These are phyloP conservation scores for Homalodisca vitripennis DNA, from an alignment of 1,140 invertebrate species.

Conservation along the genomic window DNA sequence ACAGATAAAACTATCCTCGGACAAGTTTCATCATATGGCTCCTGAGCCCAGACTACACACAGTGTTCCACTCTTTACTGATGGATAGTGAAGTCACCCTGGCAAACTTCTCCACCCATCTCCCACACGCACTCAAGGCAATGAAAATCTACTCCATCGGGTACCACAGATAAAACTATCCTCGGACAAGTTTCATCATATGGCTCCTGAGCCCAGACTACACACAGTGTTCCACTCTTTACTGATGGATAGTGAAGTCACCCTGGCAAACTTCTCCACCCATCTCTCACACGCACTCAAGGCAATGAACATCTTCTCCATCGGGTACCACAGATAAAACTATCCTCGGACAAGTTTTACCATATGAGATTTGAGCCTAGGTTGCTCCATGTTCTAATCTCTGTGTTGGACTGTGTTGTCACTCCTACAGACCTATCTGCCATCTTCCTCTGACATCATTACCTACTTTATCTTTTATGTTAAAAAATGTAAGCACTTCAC, in stretches of 20 bases:
- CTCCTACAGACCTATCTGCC: neutral
- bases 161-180: too few relatives aligned
- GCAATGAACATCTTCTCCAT: too few relatives aligned
- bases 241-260: neutral
- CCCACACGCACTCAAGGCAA: constrained; percentile 10
- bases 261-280: neutral
- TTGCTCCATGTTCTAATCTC: neutral
- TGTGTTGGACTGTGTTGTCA: neutral
- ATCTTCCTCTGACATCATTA: too few relatives aligned
- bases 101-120: constrained; percentile 1
- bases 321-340: too few relatives aligned
- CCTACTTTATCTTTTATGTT: too few relatives aligned
- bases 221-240: neutral
- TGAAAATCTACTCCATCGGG: too few relatives aligned
- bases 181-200: too few relatives aligned
- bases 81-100: neutral
- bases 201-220: constrained; percentile 20
- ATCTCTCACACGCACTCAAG: neutral
- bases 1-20: too few relatives aligned
- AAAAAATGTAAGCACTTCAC: too few relatives aligned
- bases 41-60: constrained; percentile 12
- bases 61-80: neutral
- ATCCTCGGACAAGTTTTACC: too few relatives aligned
- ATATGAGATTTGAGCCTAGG: too few relatives aligned
- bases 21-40: too few relatives aligned